Evolutionary conservation across 2,888 invertebrate species (phyloP).

Genomic region (Pomacea canaliculata): DNA sequence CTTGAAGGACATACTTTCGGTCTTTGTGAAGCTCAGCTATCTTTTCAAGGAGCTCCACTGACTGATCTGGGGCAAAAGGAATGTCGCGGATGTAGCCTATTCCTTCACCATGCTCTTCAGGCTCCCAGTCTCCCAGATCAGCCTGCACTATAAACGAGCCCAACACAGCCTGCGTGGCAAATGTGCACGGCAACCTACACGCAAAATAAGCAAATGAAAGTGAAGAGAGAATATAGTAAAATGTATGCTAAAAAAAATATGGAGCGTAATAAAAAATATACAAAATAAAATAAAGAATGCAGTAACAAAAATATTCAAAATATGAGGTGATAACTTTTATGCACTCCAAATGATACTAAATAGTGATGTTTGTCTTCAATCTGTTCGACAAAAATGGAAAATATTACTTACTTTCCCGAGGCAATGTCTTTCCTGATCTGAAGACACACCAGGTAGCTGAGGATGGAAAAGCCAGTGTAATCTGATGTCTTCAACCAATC

Average conservation of each 20-base stretch:
- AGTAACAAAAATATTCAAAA: too few relatives aligned
- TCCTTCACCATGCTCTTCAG: conserved; percentile 74
- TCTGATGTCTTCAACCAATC: background rate
- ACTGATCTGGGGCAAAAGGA: conserved; percentile 94
- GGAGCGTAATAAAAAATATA: background rate
- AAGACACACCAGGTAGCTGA: conserved; percentile 89
- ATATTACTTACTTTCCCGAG: conserved; percentile 72
- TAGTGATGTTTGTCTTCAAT: too few relatives aligned
- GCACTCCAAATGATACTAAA: too few relatives aligned
- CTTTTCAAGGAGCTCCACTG: conserved; percentile 89
- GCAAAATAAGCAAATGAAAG: conserved; percentile 39
- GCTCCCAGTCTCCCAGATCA: conserved; percentile 94
- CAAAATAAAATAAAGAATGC: too few relatives aligned
- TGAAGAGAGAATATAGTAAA: background rate
- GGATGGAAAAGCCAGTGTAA: conserved; percentile 30
- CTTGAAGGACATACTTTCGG: conserved; percentile 74
- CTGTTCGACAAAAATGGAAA: too few relatives aligned
- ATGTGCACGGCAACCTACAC: conserved; percentile 94
- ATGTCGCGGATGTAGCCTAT: conserved; percentile 87
- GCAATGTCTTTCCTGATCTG: conserved; percentile 85
- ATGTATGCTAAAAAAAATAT: too few relatives aligned
- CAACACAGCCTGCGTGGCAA: conserved; percentile 94
- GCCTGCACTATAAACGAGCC: conserved; percentile 94
- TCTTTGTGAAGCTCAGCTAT: conserved; percentile 92
- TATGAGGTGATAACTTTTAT: too few relatives aligned